phyloP scores from a whole-genome alignment of 1,140 invertebrate genomes.

The Arctopsyche grandis region DNA sequence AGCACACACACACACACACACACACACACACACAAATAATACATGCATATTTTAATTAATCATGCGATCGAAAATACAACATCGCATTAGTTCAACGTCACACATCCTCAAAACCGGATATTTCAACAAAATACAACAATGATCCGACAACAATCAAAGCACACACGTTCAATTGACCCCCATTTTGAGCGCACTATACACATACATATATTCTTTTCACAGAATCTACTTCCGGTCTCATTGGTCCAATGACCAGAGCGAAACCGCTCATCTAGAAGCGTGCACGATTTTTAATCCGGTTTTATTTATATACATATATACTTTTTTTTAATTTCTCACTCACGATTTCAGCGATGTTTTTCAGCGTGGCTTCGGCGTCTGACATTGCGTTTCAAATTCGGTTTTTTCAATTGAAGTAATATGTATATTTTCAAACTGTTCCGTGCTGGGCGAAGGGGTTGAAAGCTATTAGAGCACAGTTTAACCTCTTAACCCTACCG shows the following conservation, averaged over 20 bases:
- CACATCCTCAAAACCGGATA: constrained; percentile 4
- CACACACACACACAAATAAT: too few species aligned
- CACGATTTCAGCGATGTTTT: constrained; percentile 19
- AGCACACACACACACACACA: too few species aligned
- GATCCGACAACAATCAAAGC: neutral
- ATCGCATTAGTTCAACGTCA: too few species aligned
- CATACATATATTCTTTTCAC: neutral
- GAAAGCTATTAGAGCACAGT: neutral
- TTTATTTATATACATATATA: neutral
- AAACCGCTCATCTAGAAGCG: too few species aligned
- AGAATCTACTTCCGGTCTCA: neutral
- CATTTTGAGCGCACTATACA: neutral
- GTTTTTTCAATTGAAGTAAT: neutral
- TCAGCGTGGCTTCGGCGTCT: neutral
- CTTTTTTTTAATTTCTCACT: neutral
- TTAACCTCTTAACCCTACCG: neutral
- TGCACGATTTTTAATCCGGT: neutral
- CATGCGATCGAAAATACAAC: too few species aligned
- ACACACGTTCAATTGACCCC: neutral
- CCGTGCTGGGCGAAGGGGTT: too few species aligned
- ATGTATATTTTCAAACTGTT: too few species aligned
- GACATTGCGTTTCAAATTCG: neutral
- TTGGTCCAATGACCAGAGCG: neutral
- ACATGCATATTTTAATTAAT: too few species aligned
- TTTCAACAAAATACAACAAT: neutral